A percentile compares a stretch with the other conserved stretches of the same genome.
Conservation (phyloP, 2,113 vertebrate genomes). For the Lota lota region DNA sequence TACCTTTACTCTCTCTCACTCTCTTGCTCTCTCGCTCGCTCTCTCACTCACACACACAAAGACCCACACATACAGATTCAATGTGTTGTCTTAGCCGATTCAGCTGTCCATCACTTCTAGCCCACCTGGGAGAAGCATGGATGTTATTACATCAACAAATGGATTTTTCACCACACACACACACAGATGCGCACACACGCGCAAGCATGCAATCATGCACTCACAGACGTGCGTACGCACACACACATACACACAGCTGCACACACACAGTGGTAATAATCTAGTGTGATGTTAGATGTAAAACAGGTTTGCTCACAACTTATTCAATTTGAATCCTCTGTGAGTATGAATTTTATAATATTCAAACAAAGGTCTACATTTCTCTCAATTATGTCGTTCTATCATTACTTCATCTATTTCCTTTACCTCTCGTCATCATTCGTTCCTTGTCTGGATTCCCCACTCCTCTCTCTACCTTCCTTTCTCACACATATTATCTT, state of each 20-base stretch:
- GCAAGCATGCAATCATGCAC: background rate
- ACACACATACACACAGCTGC: constrained; percentile 12
- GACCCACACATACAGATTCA: constrained; percentile 1
- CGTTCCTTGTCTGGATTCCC: constrained; percentile 20
- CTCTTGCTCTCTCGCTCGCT: background rate
- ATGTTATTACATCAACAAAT: constrained; percentile 46
- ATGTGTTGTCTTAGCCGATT: constrained; percentile 41
- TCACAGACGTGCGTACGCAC: constrained; percentile 16
- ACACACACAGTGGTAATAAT: constrained; percentile 25
- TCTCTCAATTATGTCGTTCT: constrained; percentile 22
- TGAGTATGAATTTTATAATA: too few species aligned
- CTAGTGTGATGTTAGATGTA: constrained; percentile 19
- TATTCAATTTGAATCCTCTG: too few species aligned
- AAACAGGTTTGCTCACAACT: background rate
- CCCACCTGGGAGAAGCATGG: constrained; percentile 36
- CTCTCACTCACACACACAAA: background rate
- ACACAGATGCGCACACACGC: background rate
- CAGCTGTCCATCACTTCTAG: constrained; percentile 42
- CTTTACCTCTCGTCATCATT: constrained; percentile 17
- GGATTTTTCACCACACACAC: background rate
- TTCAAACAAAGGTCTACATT: too few species aligned
- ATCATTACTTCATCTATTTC: background rate
- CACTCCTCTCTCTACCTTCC: constrained; percentile 30
- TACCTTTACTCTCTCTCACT: background rate
- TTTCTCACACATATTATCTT: constrained; percentile 7